Evolutionary conservation across 2,113 vertebrate genomes (phyloP).

Genomic region (Gopherus evgoodei): DNA sequence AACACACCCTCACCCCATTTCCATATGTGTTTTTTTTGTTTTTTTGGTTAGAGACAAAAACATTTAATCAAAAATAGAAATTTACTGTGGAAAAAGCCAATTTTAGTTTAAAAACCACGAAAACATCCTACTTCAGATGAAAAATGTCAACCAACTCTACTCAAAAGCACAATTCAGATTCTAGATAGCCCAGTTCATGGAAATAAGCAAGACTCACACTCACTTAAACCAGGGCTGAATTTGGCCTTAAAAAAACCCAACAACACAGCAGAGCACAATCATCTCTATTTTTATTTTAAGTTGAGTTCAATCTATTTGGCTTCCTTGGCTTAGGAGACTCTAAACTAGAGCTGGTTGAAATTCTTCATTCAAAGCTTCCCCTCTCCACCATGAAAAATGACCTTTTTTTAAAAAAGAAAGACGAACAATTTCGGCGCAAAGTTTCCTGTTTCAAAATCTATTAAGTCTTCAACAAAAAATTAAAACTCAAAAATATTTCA

Average conservation of each 20-base stretch:
- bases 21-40: background rate
- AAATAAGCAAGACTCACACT: background rate
- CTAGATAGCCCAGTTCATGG: background rate
- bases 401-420: background rate
- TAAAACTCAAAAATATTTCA: background rate
- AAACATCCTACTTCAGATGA: background rate
- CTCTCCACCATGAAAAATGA: background rate
- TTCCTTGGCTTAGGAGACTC: background rate
- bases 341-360: background rate
- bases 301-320: background rate
- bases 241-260: background rate
- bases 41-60: background rate
- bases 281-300: background rate
- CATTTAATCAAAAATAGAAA: background rate
- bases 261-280: background rate
- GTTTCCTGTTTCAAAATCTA: background rate
- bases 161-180: background rate
- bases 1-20: no score
- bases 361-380: background rate
- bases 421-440: background rate
- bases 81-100: background rate
- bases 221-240: background rate
- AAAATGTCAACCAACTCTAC: background rate
- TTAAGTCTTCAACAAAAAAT: background rate
- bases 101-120: background rate